Evolutionary conservation across 1,140 invertebrate species (phyloP).

Genomic region (Drosophila kikkawai): DNA sequence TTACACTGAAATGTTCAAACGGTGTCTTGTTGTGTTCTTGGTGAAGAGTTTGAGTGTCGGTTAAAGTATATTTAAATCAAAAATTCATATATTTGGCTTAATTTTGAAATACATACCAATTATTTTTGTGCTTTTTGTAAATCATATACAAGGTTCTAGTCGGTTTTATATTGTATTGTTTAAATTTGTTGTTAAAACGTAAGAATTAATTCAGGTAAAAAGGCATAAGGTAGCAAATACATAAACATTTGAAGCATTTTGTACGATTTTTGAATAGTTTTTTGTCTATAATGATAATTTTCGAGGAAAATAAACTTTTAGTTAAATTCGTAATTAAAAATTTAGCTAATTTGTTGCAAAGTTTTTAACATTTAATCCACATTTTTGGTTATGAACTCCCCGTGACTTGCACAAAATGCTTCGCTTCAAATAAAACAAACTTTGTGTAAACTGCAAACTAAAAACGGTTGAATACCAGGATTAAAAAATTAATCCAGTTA

Average conservation of each 20-base stretch:
- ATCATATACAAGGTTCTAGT: conserved; percentile 50
- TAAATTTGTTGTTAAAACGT: conserved; percentile 24
- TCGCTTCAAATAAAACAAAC: conserved; percentile 16
- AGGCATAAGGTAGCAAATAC: conserved; percentile 48
- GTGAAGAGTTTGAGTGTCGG: conserved; percentile 3
- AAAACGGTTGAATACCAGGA: conserved; percentile 28
- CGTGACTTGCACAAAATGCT: conserved; percentile 23
- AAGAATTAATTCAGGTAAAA: conserved; percentile 18
- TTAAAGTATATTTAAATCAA: conserved; percentile 53
- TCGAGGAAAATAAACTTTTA: background rate
- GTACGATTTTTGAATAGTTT: background rate
- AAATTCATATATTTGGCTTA: conserved; percentile 61
- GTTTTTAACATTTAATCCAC: background rate
- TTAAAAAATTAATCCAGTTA: conserved; percentile 24
- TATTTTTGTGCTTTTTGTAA: conserved; percentile 73
- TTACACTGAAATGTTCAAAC: conserved; percentile 22
- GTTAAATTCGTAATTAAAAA: background rate
- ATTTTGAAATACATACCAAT: conserved; percentile 85
- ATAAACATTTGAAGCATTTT: conserved; percentile 7
- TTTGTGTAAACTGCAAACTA: conserved; percentile 30
- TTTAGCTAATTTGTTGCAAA: background rate
- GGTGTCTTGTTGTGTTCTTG: conserved; percentile 20
- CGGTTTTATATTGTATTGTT: conserved; percentile 24
- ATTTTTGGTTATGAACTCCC: background rate
- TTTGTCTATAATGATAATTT: background rate